Evolutionary conservation across 1,140 invertebrate genomes (phyloP).

Genomic region (Euglossa dilemma): DNA sequence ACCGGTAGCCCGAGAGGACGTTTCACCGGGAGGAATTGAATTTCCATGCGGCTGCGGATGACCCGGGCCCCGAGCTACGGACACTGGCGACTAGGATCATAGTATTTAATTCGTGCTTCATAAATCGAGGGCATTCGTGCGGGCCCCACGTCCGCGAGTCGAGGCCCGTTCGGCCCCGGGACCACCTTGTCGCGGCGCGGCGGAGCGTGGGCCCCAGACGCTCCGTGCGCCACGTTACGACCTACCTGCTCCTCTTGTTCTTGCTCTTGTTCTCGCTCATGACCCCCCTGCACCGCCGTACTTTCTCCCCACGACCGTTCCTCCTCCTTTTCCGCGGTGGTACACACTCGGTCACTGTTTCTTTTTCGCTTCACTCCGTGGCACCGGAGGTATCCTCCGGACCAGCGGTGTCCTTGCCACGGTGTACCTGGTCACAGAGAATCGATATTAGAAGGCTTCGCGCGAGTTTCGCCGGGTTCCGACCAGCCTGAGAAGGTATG

Average conservation of each 20-base stretch:
- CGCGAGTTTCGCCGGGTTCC: not conserved
- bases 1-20: not conserved
- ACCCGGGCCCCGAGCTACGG: constrained; percentile 22
- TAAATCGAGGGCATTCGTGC: constrained; percentile 73
- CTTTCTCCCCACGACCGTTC: not conserved
- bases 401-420: not conserved
- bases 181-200: constrained; percentile 68
- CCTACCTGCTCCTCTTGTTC: constrained; percentile 68
- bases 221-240: constrained; percentile 68
- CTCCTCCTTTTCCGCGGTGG: constrained; percentile 19
- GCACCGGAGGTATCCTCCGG: not conserved
- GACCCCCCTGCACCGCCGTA: constrained; percentile 31
- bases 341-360: constrained; percentile 19
- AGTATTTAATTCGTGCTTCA: constrained; percentile 73
- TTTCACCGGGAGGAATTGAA: constrained; percentile 22
- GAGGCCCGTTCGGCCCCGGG: constrained; percentile 41
- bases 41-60: constrained; percentile 35
- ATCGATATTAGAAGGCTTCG: not conserved
- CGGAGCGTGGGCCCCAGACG: constrained; percentile 61
- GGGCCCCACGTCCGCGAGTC: constrained; percentile 57
- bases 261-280: constrained; percentile 70
- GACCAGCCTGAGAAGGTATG: too few species aligned
- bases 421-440: not conserved
- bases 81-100: constrained; percentile 46
- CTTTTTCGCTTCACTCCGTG: not conserved